A percentile compares a stretch with the other conserved stretches of the same genome.
Evolutionary conservation across 2,797 vertebrate species (phyloP).

Genomic region (Myotis planiceps): DNA sequence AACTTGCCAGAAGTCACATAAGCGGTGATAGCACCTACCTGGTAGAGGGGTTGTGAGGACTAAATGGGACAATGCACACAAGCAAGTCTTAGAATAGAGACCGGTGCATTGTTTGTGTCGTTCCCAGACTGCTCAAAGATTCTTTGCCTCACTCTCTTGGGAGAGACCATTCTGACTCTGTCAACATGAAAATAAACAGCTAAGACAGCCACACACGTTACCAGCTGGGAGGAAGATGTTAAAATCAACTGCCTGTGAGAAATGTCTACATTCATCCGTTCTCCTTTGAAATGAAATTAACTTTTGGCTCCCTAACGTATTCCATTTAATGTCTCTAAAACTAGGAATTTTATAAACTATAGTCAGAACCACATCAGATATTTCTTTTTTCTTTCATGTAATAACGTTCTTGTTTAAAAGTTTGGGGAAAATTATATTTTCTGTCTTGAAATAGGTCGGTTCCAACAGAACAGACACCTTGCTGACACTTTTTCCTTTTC

Average conservation of each 20-base stretch:
- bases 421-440: not conserved
- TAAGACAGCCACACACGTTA: not conserved
- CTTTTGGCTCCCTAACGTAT: not conserved
- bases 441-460: not conserved
- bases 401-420: not conserved
- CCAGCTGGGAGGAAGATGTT: not conserved
- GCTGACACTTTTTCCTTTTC: not conserved
- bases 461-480: not conserved
- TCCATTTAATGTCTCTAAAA: not conserved
- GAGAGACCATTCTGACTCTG: not conserved
- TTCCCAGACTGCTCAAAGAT: not conserved
- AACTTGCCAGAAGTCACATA: not conserved
- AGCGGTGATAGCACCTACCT: not conserved
- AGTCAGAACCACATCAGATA: not conserved
- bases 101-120: not conserved
- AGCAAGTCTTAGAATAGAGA: not conserved
- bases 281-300: conserved; percentile 14
- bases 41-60: not conserved
- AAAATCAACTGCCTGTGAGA: not conserved
- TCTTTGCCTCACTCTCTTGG: not conserved
- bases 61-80: accelerated
- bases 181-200: not conserved
- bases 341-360: not conserved
- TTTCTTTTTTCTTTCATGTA: not conserved
- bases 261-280: not conserved